Percentiles rank a stretch among this genome's conserved stretches.
phyloP scores from a whole-genome alignment of 92 coral and sea anemone genomes.

The Parazoanthus darwini region DNA sequence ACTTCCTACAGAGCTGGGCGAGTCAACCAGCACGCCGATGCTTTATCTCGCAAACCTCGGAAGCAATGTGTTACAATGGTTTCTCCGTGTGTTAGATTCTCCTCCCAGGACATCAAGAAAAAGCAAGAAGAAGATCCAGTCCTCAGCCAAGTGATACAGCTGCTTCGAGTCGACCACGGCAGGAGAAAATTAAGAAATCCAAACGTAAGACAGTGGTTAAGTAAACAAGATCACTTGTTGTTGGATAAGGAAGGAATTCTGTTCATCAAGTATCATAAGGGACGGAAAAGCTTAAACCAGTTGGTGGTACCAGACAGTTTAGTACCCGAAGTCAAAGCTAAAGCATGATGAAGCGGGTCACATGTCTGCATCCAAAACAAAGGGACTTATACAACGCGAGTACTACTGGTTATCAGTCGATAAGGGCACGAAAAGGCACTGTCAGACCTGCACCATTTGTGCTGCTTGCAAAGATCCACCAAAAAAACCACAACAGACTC shows the following conservation, averaged over 20 bases:
- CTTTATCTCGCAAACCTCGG: conserved; percentile 43
- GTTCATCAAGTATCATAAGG: conserved; percentile 3
- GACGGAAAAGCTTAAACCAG: conserved; percentile 20
- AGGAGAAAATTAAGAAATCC: neutral
- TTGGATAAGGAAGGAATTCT: conserved; percentile 4
- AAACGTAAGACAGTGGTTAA: conserved; percentile 8
- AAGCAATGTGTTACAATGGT: neutral
- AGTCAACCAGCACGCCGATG: conserved; percentile 51
- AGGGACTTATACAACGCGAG: conserved; percentile 41
- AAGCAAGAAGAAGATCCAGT: conserved; percentile 1
- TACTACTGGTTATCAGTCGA: conserved; percentile 45
- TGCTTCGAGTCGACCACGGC: neutral
- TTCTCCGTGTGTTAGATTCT: neutral
- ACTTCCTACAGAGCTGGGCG: conserved; percentile 34
- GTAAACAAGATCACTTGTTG: neutral
- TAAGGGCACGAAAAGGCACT: conserved; percentile 16
- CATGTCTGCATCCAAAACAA: conserved; percentile 50
- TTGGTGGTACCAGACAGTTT: conserved; percentile 17
- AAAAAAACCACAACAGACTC: neutral
- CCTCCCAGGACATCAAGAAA: neutral
- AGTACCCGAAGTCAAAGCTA: conserved; percentile 14
- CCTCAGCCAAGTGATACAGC: conserved; percentile 3
- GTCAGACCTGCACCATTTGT: conserved; percentile 45
- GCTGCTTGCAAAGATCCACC: conserved; percentile 18
- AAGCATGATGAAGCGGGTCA: conserved; percentile 62